Conservation (phyloP, 2,797 vertebrate genomes). For the Malacoctenus gilli region DNA sequence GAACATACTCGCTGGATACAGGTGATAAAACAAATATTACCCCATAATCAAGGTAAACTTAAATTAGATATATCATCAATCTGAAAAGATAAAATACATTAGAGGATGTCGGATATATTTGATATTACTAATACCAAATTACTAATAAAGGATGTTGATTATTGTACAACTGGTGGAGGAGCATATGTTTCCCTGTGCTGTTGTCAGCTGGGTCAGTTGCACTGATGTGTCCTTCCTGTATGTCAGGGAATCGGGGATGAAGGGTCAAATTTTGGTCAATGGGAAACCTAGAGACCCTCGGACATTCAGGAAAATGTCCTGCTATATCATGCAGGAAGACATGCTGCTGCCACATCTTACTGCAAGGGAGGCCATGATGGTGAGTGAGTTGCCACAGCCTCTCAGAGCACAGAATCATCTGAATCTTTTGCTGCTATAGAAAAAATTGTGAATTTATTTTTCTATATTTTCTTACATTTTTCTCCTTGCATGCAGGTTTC, state of each 20-base stretch:
- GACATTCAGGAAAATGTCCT: constrained; percentile 96
- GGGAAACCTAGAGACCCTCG: constrained; percentile 87
- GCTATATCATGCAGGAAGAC: constrained; percentile 98
- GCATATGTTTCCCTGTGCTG: no score
- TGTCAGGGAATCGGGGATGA: constrained; percentile 91
- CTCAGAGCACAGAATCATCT: not conserved
- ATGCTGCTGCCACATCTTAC: constrained; percentile 92
- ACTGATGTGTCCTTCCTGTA: constrained; percentile 6
- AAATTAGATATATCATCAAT: no score
- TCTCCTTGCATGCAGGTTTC: constrained; percentile 83
- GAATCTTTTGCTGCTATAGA: no score
- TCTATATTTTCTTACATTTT: not conserved
- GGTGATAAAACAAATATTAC: constrained; percentile 74
- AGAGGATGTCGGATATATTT: no score
- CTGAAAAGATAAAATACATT: no score
- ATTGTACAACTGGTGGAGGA: no score
- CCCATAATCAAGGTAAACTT: no score
- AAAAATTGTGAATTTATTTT: no score
- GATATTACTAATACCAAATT: no score
- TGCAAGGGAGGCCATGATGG: constrained; percentile 91
- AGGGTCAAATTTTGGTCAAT: constrained; percentile 92
- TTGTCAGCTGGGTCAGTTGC: not conserved
- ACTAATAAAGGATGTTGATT: no score
- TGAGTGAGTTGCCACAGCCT: no score
- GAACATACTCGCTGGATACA: constrained; percentile 96